Base-by-base conservation (phyloP, 2,113 vertebrate species). In the Psophia crepitans region DNA sequence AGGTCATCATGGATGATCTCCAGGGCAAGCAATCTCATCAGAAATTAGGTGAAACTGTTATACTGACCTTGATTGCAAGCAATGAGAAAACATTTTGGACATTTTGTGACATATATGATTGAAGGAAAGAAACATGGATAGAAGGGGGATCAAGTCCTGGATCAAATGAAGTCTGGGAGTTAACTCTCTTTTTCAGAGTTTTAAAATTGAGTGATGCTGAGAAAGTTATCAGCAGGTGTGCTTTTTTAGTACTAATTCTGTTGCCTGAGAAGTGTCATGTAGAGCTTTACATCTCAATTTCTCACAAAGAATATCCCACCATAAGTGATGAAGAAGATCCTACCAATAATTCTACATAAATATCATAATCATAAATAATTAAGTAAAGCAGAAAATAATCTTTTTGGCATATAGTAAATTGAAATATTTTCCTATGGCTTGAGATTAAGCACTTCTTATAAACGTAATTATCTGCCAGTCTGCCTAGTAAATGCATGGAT, bases 391-490 rank as follows among this genome's bases (percentile, higher is more conserved):
- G 20, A 60, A 46, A 69, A 68, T 58, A 37, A 92, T 69, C 61
- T 86, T 60, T 70, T 39, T 84, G n/a, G 30, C 32, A 21, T 90
- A 82, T 87, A 68, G 6, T 43, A 85, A 84, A 92, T 73, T 18
- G 78, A 96, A 96, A 96, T 97, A 90, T 96, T 95, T 89, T 90
- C 74, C 83, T 6, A 49, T 90, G 87, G 49, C 58, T 90, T 91
- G 11, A 80, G 89, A 75, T 61, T 63, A 70, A 92, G 7, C 32
- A 53, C 5, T 75, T 64, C 19, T 76, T 79, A 60, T 32, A 68
- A 85, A 89, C 18, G n/a, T 66, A 53, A 65, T 75, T 94, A 80
- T 56, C 60, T 90, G 32, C 41, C 24, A 44, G 37, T 92, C 32
- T 87, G 28, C 33, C 23, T 66, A 60, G 17, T 53, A 89, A 86